Base-by-base conservation (phyloP, 1,140 invertebrate species). In the Bombus sylvicola region DNA sequence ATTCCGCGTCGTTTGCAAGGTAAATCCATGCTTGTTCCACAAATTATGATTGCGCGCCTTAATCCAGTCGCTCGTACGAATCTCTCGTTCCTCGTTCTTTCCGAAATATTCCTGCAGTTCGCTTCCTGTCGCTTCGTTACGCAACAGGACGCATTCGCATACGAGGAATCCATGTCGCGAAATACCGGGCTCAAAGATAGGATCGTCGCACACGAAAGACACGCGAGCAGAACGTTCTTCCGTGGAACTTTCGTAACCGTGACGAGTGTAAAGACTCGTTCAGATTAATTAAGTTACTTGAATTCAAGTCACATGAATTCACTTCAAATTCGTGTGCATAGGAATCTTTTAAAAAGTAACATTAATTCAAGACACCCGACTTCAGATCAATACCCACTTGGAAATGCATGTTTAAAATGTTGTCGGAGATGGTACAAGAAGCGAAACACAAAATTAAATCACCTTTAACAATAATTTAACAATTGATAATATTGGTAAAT, bases 51-150 rank as follows among this genome's bases (percentile, higher is more conserved):
- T 37, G 47, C 39, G 13, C 75, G 28, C 28, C 57, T 79, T 79
- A 79, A 66, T 79, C 37, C 18, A 22, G 47, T 53, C 47, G 47
- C 47, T 53, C 47, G 47, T 64, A 28, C 25, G 59, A 25, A 10
- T 64, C 31, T 9, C 62, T 28, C 43, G 34, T 80, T 53, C 28
- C 43, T 57, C 15, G 13, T 73, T 73, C 80, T 43, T 62, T 81
- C 39, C 37, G 22, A 43, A 43, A 64, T 72, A 72, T 37, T 84
- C 43, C n/a, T 79, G 43, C 10, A 15, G 41, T 13, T 34, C 25
- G 47, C 37, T 81, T 81, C 69, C 59, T 53, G 69, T n/a, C 39
- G 39, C 53, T n/a, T 85, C 77, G 53, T 81, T 73, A 66, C 57
- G 22, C 28, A 37, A 59, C 34, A 37, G 41, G 59, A 78, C 22